Evolutionary conservation across 2,888 invertebrate genomes (phyloP), one percentile per base, ranked within the genome.

Genomic region (Parnassius orleans): DNA sequence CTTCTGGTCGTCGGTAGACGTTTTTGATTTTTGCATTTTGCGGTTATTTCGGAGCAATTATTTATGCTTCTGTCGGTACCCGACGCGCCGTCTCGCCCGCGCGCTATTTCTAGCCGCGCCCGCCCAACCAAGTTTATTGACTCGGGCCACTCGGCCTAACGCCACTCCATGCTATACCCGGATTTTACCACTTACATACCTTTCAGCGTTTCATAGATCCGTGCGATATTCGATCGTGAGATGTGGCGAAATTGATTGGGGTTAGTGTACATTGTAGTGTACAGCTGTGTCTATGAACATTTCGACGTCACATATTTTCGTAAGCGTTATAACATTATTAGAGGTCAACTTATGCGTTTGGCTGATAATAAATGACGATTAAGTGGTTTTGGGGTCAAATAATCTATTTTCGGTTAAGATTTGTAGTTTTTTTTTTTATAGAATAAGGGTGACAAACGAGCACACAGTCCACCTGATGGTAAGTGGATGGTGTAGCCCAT

Each of bases 81-180:
- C 75, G 76, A 66, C 79, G 78, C 82, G 83, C 78, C 84, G 87
- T 83, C 87, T 83, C 82, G 81, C 67, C 75, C 75, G 72, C 72
- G 69, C 69, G 76, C 87, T 89, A 89, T 89, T 89, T 87, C 80
- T 79, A 84, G 83, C 80, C 71, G 70, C 84, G 83, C 85, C 86
- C 89, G 89, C 89, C 87, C 88, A 82, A 81, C 82, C 79, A 84
- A 89, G 90, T 90, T 90, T 90, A 88, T 89, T 90, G 90, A 90
- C 90, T 81, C 86, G 80, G 68, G 62, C 69, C 67, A 63, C 50
- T 57, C 62, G 62, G 75, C 78, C 78, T 52, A 53, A 57, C 65
- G 60, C 60, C 68, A 70, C 69, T 65, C 60, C 75, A 72, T 70
- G 70, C 74, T 75, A 72, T 73, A 78, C 82, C 76, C 78, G 77